A percentile compares a stretch with the other conserved stretches of the same genome.
phyloP scores from a whole-genome alignment of 2,797 vertebrate genomes.

The Passerculus sandwichensis region DNA sequence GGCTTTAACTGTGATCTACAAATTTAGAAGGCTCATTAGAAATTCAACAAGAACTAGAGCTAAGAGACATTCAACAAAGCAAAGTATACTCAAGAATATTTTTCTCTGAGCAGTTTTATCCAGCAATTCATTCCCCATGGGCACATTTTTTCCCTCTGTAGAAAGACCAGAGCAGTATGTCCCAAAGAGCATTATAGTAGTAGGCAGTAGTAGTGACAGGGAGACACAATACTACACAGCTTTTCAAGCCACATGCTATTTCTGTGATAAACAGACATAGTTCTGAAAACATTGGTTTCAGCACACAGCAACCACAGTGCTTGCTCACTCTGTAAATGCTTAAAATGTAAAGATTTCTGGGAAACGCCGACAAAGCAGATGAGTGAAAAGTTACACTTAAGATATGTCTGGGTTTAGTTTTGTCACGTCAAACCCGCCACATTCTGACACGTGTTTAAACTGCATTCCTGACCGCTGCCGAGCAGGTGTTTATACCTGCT shows the following conservation, averaged over 20 bases:
- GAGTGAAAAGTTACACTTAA: neutral
- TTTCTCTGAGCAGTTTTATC: neutral
- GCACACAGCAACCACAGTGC: fast-evolving
- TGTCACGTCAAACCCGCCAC: neutral
- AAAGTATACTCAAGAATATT: neutral
- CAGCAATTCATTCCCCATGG: neutral
- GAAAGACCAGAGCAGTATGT: neutral
- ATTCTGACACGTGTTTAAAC: neutral
- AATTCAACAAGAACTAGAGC: neutral
- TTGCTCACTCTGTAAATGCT: neutral
- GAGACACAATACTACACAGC: neutral
- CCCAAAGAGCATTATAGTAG: neutral
- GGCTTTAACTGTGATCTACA: neutral
- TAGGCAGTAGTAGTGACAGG: neutral
- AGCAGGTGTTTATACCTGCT: neutral
- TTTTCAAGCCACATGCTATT: neutral
- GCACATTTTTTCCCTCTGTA: neutral
- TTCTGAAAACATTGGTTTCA: neutral
- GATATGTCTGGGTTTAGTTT: fast-evolving
- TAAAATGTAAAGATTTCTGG: neutral
- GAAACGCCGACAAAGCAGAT: neutral
- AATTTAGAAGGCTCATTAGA: neutral
- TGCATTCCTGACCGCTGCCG: neutral
- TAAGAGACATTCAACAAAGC: neutral
- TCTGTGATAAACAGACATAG: neutral